Evolutionary conservation across 2,888 invertebrate genomes (phyloP), one percentile per base, ranked within the genome.

Genomic region (Nyleta sp.): DNA sequence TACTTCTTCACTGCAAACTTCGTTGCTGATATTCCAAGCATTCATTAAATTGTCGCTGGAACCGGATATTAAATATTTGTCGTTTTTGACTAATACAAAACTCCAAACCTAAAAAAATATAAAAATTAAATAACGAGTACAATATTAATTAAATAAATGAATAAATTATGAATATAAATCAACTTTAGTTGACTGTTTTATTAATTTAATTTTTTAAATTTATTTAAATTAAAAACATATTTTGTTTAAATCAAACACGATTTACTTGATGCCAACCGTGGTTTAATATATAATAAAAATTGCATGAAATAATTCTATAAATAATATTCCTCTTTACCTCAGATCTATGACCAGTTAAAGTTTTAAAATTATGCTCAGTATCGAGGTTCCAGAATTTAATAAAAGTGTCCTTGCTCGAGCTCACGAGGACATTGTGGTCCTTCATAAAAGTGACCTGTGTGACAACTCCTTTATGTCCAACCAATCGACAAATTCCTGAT

Each of bases 311-410:
- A 40, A 40, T 48, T 52, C 18, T 28, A 20, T 64, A 40, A 70
- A 52, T 20, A 17, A 33, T 17, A 52, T 11, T 13, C 38, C 11
- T 38, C 3, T 10, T 42, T 91, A 95, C 95, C 92, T 98, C 98
- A 80, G 95, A 94, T 85, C 95, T 94, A 91, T 97, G 96, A 71
- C 97, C 98, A 40, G 97, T 95, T 55, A 99, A 92, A 2, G 99
- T 99, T 90, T 96, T 97, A 87, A 99, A 99, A 90, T 99, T 99
- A 87, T 97, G 96, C 85, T 98, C 96, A 5, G 97, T 97, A 82
- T 96, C 95, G 81, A 99, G 92, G 90, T 99, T 97, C 99, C 99
- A 99, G 90, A 99, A 97, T 91, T 99, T 99, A 0, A 99, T 94
- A 89, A 96, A 96, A 7, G 96, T 96, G 89, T 99, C 99, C 90